Base-by-base conservation (phyloP, 2,888 invertebrate genomes). In the Coelinius sp. region DNA sequence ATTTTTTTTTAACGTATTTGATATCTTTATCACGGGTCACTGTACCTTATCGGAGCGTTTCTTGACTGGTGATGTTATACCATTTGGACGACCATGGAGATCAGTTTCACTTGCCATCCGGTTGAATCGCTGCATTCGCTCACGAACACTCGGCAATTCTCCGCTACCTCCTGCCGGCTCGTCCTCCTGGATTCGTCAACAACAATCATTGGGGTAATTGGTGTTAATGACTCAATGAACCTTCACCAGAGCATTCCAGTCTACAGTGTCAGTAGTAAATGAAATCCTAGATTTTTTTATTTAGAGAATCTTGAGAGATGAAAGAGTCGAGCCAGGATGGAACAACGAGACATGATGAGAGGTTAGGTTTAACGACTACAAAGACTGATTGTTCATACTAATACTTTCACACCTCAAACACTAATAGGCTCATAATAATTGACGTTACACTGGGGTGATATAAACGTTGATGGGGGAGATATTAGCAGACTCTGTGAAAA, bases 91-190 rank as follows among this genome's bases (percentile, higher is more conserved):
- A 78, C 80, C 82, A 76, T 82, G 83, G 59, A 90, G 84, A 82
- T 91, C 91, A 69, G 89, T 89, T 82, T 96, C 95, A 0, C 95
- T 96, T 68, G 96, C 96, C 91, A 97, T 92, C 79, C 95, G 92
- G 88, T 98, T 97, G 86, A 97, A 96, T 89, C 96, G 96, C 89
- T 95, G 94, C 83, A 95, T 96, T 74, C 96, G 91, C 87, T 98
- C 97, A 85, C 95, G 96, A 8, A 98, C 97, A 82, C 96, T 97
- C 76, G 97, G 92, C 82, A 92, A 88, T 78, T 90, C 90, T 56
- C 86, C 83, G 31, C 82, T 80, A 71, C 78, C 76, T 49, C 82
- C 71, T 59, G 78, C 71, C 52, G 77, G 70, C 77, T 84, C 86
- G 78, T 87, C 83, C 72, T 87, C 86, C 87, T 88, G 81, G 76